A percentile compares a stretch with the other conserved stretches of the same genome.
These are phyloP conservation scores for Stenichneumon culpator DNA, from an alignment of 2,888 invertebrate genomes.

Conservation along the genomic window DNA sequence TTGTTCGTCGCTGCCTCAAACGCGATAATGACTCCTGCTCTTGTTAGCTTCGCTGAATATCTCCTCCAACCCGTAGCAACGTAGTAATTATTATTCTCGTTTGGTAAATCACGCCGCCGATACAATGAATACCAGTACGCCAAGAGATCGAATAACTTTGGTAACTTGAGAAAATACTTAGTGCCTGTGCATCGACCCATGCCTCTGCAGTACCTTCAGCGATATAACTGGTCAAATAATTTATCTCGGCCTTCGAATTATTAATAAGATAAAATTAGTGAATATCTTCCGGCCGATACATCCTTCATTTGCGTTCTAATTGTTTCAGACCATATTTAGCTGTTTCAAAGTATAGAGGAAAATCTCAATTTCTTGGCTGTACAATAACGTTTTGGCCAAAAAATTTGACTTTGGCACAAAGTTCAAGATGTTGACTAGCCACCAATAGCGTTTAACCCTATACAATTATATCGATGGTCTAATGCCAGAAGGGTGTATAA, in stretches of 20 bases:
- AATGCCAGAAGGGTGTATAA: no score
- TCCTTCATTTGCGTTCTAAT: no score
- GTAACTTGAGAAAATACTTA: not conserved
- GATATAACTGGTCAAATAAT: not conserved
- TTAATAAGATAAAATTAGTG: not conserved
- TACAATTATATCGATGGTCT: no score
- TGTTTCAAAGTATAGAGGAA: no score
- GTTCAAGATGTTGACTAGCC: no score
- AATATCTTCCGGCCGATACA: not conserved
- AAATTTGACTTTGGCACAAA: no score
- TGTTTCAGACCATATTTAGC: no score
- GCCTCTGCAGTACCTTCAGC: not conserved
- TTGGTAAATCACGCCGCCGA: not conserved
- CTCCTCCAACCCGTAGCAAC: not conserved
- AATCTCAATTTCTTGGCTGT: no score
- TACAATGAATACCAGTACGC: not conserved
- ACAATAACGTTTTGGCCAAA: no score
- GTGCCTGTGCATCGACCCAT: not conserved
- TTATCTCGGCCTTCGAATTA: not conserved
- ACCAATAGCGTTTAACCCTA: no score
- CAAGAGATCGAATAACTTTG: not conserved
- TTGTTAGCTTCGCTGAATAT: not conserved
- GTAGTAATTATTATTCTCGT: not conserved
- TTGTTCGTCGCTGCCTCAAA: not conserved
- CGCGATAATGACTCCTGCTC: conserved; percentile 1